Evolutionary conservation across 2,797 vertebrate species (phyloP).

Genomic region (Sebastes alutus): DNA sequence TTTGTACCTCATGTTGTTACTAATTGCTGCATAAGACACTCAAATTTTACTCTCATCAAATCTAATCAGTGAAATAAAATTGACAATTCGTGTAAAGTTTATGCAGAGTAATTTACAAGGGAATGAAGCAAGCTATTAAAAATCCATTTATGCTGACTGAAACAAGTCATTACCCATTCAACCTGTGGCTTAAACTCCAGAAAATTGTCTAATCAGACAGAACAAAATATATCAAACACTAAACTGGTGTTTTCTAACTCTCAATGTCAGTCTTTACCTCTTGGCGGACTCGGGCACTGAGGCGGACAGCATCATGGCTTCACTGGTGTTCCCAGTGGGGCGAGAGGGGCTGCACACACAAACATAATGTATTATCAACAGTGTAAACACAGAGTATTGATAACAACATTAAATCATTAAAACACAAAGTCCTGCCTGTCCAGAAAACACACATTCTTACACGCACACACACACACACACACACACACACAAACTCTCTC

Average conservation of each 20-base stretch:
- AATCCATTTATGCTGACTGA: not conserved
- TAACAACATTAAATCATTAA: slow-evolving; percentile 9
- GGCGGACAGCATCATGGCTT: slow-evolving; percentile 85
- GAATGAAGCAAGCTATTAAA: not conserved
- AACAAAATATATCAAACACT: not conserved
- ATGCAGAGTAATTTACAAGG: not conserved
- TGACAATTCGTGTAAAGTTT: not conserved
- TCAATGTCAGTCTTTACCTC: slow-evolving; percentile 79
- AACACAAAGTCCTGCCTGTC: slow-evolving; percentile 19
- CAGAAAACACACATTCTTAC: slow-evolving; percentile 49
- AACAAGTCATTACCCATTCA: not conserved
- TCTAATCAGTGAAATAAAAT: not conserved
- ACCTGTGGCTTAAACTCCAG: not conserved
- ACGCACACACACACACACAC: not conserved
- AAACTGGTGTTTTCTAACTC: not conserved
- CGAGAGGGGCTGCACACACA: slow-evolving; percentile 73
- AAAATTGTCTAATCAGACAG: not conserved
- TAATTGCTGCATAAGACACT: not conserved
- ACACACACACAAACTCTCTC: not conserved
- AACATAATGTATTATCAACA: slow-evolving; percentile 13
- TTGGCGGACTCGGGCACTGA: slow-evolving; percentile 86
- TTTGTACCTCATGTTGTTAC: not conserved
- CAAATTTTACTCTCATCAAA: not conserved
- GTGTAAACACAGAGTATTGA: not conserved
- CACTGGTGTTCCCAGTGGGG: slow-evolving; percentile 80